Evolutionary conservation across 2,888 invertebrate species (phyloP).

Genomic region (Drosophila fulvimacula): DNA sequence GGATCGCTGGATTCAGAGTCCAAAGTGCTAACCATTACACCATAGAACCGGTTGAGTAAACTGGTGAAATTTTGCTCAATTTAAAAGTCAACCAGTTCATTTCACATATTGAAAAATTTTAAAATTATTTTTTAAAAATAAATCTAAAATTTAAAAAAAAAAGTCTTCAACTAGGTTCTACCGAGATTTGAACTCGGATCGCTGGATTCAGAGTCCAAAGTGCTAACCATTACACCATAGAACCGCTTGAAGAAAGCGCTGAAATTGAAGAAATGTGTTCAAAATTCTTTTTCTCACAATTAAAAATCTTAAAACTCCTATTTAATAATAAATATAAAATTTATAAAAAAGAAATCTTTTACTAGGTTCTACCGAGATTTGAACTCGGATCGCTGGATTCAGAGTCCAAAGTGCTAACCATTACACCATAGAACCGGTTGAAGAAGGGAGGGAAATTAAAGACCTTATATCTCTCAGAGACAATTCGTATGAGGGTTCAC

Average conservation of each 20-base stretch:
- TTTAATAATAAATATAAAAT: not conserved
- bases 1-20: slow-evolving; percentile 85
- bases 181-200: slow-evolving; percentile 85
- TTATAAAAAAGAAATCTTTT: not conserved
- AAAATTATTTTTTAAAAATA: not conserved
- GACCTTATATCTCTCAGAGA: slow-evolving; percentile 8
- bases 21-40: slow-evolving; percentile 85
- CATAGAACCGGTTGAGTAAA: too few species aligned
- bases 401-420: slow-evolving; percentile 85
- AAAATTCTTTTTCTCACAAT: not conserved
- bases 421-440: slow-evolving; percentile 83
- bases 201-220: slow-evolving; percentile 85
- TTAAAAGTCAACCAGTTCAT: slow-evolving; percentile 38
- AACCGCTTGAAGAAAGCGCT: too few species aligned
- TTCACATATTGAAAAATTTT: slow-evolving; percentile 1
- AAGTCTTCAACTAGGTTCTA: slow-evolving; percentile 79
- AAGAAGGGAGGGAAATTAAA: not conserved
- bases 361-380: slow-evolving; percentile 85
- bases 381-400: slow-evolving; percentile 85
- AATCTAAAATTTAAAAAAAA: not conserved
- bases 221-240: slow-evolving; percentile 85
- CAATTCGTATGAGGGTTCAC: not conserved
- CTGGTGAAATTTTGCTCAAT: too few species aligned
- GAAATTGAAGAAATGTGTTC: too few species aligned
- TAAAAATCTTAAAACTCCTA: not conserved